Evolutionary conservation across 2,113 vertebrate genomes (phyloP), one percentile per base, ranked within the genome.

Genomic region (Dipodomys stephensi): DNA sequence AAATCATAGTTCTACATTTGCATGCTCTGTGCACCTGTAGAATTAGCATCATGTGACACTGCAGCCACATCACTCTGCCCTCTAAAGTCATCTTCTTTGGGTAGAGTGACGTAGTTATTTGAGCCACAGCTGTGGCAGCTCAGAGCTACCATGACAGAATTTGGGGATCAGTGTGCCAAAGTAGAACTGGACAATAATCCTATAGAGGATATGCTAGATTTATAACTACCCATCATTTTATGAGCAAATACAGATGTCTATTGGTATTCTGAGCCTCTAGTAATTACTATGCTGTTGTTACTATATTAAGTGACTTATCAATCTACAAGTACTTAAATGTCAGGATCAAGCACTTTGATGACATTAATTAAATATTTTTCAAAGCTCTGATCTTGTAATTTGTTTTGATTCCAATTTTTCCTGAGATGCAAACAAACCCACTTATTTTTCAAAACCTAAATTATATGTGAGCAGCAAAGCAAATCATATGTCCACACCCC

Each of bases 391-490:
- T 96, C 1, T 57, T 85, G 9, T 78, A 93, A 91, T 94, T 96
- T 97, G 13, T 83, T 96, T 46, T 96, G 95, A 69, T 72, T 96
- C 72, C 12, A 94, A 18, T 94, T 96, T 64, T 64, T 81, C 95
- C 57, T 96, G n/a, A 94, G 4, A 28, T 32, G 2, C 60, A 95
- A 97, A 90, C 62, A 96, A 93, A 86, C 0, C 64, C 84, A 90
- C 30, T 2, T 87, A 81, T 81, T 97, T 97, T 86, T 95, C 11
- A 23, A 87, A 82, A 82, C 67, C 7, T 91, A 30, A 76, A 18
- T 90, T 93, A 90, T 53, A 88, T 60, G 46, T 62, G 87, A 96
- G 64, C 83, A 57, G 23, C 73, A 93, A 94, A 95, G 57, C 76
- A 85, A 10, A 81, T 73, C 85, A 28, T 77, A 35, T 71, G 64